Conservation (phyloP, 2,797 vertebrate species). For the Crenichthys baileyi region DNA sequence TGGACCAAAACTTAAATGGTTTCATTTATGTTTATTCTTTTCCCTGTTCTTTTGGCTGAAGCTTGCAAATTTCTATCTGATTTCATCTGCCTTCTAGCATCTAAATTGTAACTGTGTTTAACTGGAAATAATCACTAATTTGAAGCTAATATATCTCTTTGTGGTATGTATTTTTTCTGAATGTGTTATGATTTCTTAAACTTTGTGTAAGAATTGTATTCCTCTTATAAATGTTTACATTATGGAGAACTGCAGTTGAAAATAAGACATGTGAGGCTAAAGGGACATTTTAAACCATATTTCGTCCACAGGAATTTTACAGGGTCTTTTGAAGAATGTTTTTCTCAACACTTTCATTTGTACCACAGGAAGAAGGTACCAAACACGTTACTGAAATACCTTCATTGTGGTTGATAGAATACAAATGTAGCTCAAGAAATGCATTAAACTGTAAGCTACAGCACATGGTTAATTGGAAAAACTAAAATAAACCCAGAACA, state of each 20-base stretch:
- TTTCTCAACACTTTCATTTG: not conserved
- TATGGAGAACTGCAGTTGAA: slow-evolving; percentile 30
- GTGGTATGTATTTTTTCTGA: slow-evolving; percentile 18
- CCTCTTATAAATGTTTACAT: slow-evolving; percentile 9
- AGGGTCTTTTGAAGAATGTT: not conserved
- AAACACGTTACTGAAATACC: not conserved
- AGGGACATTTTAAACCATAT: slow-evolving; percentile 50
- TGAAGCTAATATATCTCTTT: slow-evolving; percentile 31
- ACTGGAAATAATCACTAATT: slow-evolving; percentile 40
- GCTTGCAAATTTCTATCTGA: slow-evolving; percentile 26
- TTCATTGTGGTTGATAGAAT: not conserved
- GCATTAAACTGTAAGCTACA: not conserved
- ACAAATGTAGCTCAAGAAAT: not conserved
- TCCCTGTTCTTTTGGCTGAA: slow-evolving; percentile 20
- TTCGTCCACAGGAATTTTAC: not conserved
- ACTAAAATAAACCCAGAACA: not conserved
- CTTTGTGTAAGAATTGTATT: slow-evolving; percentile 13
- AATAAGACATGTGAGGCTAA: slow-evolving; percentile 8
- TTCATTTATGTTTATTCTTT: slow-evolving; percentile 23
- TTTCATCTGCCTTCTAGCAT: slow-evolving; percentile 27
- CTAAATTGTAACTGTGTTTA: slow-evolving; percentile 55
- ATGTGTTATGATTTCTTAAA: slow-evolving; percentile 24
- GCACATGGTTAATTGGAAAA: not conserved
- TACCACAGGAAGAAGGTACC: not conserved
- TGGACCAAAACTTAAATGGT: slow-evolving; percentile 12